phyloP scores from a whole-genome alignment of 2,888 invertebrate genomes.

The Xestobium rufovillosum region DNA sequence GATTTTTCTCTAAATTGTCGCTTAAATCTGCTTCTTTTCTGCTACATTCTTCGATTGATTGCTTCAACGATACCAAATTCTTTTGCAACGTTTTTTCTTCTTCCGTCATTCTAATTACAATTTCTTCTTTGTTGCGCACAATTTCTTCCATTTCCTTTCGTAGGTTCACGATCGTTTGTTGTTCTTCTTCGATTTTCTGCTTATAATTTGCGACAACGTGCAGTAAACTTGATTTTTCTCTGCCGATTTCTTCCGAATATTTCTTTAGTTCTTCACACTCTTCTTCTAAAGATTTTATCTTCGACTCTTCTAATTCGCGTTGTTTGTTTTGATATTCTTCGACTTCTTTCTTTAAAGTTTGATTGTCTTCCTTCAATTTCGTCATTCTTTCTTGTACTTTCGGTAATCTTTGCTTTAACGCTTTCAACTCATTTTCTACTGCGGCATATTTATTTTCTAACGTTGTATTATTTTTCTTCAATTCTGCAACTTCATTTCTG shows the following conservation, averaged over 20 bases:
- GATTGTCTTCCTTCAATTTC: constrained; percentile 9
- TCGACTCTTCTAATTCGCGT: not conserved
- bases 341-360: constrained; percentile 10
- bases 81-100: too few species aligned
- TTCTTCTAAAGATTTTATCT: not conserved
- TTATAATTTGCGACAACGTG: constrained; percentile 6
- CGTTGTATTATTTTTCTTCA: constrained; percentile 5
- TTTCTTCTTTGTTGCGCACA: not conserved
- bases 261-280: constrained; percentile 3
- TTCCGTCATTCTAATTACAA: too few species aligned
- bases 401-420: too few species aligned
- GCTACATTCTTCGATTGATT: too few species aligned
- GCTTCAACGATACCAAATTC: too few species aligned
- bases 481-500: constrained; percentile 19
- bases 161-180: too few species aligned
- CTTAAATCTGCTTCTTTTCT: not conserved
- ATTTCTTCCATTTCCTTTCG: not conserved
- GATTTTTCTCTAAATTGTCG: not conserved
- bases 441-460: constrained; percentile 3
- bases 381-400: constrained; percentile 21
- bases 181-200: not conserved
- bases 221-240: constrained; percentile 6
- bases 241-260: constrained; percentile 6
- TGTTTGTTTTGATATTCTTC: constrained; percentile 11
- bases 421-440: constrained; percentile 24